Conservation (phyloP, 2,113 vertebrate species). For the Ardeotis arabs region DNA sequence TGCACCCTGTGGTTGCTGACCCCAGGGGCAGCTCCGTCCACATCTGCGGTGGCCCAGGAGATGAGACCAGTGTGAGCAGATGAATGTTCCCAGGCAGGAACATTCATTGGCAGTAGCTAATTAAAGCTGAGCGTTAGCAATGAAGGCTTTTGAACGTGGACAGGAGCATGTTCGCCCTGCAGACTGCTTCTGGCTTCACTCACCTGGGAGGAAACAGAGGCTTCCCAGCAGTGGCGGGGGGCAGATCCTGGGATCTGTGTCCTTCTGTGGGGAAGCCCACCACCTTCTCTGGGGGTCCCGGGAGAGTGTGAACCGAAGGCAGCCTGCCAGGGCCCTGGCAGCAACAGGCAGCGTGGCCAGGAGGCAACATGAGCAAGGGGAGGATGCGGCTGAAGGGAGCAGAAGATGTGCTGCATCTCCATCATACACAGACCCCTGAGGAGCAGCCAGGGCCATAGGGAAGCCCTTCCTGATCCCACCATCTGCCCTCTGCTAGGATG, state of each 20-base stretch:
- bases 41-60: not conserved
- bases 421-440: not conserved
- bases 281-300: not conserved
- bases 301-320: not conserved
- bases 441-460: not conserved
- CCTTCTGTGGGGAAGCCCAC: not conserved
- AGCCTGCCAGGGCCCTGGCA: not conserved
- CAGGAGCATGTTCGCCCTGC: not conserved
- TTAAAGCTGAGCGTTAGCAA: not conserved
- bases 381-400: not conserved
- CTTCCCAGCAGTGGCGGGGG: not conserved
- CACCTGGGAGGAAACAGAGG: not conserved
- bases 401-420: not conserved
- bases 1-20: not conserved
- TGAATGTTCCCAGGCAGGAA: not conserved
- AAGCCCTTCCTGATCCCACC: not conserved
- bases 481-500: not conserved
- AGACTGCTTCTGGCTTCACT: not conserved
- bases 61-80: accelerated
- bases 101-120: not conserved
- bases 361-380: not conserved
- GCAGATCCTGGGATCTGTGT: not conserved
- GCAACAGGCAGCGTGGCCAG: not conserved
- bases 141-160: not conserved
- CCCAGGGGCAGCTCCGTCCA: accelerated